Percentiles rank a stretch among this genome's conserved stretches.
Conservation (phyloP, 2,113 vertebrate species). For the Labeo rohita region DNA sequence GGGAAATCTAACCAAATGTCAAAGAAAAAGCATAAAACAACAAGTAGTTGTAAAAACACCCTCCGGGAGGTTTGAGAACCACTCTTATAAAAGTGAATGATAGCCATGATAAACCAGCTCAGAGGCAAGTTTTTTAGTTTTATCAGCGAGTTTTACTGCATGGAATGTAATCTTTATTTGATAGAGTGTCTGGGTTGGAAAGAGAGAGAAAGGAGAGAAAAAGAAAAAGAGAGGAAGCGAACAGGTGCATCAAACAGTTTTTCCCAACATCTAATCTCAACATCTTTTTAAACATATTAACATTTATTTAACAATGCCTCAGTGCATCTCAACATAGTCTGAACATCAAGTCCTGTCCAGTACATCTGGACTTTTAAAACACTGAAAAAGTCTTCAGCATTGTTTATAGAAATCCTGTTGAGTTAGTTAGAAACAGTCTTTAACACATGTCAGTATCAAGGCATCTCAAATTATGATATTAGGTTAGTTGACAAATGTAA, state of each 20-base stretch:
- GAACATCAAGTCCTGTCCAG: not conserved
- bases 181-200: not conserved
- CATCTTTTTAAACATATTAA: constrained; percentile 23
- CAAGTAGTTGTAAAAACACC: not conserved
- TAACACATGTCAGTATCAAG: constrained; percentile 22
- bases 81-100: not conserved
- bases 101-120: not conserved
- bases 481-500: not conserved
- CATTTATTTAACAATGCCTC: constrained; percentile 29
- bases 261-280: not conserved
- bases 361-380: not conserved
- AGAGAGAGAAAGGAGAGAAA: constrained; percentile 15
- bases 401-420: constrained; percentile 22
- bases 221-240: constrained; percentile 5
- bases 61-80: not conserved
- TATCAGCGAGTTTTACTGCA: constrained; percentile 43
- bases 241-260: constrained; percentile 25
- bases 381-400: not conserved
- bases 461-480: constrained; percentile 1
- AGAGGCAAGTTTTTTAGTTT: constrained; percentile 34
- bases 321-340: not conserved
- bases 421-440: constrained; percentile 12
- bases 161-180: constrained; percentile 53
- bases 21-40: not conserved
- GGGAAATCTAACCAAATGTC: not conserved